Base-by-base conservation (phyloP, 53 echinoderm and acorn worm genomes). In the Astropecten irregularis region DNA sequence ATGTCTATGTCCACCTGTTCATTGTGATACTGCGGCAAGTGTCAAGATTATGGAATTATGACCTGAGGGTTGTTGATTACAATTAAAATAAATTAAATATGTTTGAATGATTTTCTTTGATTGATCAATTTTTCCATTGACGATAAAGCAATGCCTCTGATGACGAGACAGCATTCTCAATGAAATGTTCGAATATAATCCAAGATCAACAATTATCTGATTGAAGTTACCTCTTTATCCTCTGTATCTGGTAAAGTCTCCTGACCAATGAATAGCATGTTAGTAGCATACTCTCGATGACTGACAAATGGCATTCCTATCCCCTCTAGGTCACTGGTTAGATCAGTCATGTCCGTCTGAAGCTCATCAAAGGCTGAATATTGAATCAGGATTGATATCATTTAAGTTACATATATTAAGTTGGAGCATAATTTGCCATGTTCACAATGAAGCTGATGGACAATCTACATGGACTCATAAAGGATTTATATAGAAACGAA, bases 281-380 rank as follows among this genome's bases (percentile, higher is more conserved):
- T 95, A 30, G 48, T 69, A 11, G 87, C 87, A 55, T 95, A 95
- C 22, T 92, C 79, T 0, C 69, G 85, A 36, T 71, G 71, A 88
- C 55, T 27, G 71, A 89, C 88, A 92, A 85, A 92, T 4, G 92
- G 92, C 34, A 90, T 82, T 6, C 92, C 92, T 6, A 85, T 73
- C 14, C 84, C 95, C 4, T 88, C 67, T 46, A 92, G 49, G 46
- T 92, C 85, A 42, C 84, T 90, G 13, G 89, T 89, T 18, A 95
- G 73, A 76, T 92, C 92, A 22, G 92, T 71, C 90, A 95, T 81
- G 30, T 92, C 88, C 15, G 90, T 86, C 70, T 95, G 95, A 20
- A 92, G 82, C 39, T 92, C 81, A 19, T 84, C 49, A 72, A 72
- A 84, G n/a, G 84, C 84, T 84, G 47, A 26, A 59, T 58, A 55